Evolutionary conservation across 1,140 invertebrate genomes (phyloP), one percentile per base, ranked within the genome.

Genomic region (Glomeris maerens): DNA sequence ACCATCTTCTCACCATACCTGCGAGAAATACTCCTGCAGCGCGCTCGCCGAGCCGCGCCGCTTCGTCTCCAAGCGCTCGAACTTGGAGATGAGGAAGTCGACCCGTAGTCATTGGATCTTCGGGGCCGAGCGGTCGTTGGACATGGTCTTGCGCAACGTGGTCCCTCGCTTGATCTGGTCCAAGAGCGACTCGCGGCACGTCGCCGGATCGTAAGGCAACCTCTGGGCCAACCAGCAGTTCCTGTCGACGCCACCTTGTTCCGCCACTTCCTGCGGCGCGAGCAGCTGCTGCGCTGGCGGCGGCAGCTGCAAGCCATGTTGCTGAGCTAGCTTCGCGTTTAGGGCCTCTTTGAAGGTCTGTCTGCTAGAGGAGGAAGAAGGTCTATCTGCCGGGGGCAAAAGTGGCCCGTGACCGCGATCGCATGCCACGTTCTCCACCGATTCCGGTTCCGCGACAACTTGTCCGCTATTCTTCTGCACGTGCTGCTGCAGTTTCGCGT

Each of bases 151-250:
- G 39, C 74, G 78, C 45, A 91, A 65, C 2, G 79, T 78, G 1
- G 83, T 85, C 25, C 86, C 86, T 38, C 80, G 74, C 60, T 86
- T 81, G 40, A 92, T 91, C 60, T 92, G 87, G 72, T 91, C 86
- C 84, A 91, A 87, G 1, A 92, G 69, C 2, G 76, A 77, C 52
- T 77, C 76, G 27, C 76, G 67, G n/a, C 74, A 71, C 42, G 73
- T 62, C 0, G 67, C 53, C 1, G 74, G 72, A 61, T 77, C 75
- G 13, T 71, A 63, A 13, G 73, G 64, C 0, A 74, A 63, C n/a
- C 67, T 63, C 26, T 62, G 62, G 4, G 65, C 63, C 78, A 72
- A 75, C 84, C 60, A 78, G n/a, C n/a, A n/a, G n/a, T n/a, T n/a
- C n/a, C n/a, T n/a, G n/a, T n/a, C n/a, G n/a, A n/a, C n/a, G n/a